These are phyloP conservation scores for Leptopilina boulardi DNA, from an alignment of 1,140 invertebrate species.

Conservation along the genomic window DNA sequence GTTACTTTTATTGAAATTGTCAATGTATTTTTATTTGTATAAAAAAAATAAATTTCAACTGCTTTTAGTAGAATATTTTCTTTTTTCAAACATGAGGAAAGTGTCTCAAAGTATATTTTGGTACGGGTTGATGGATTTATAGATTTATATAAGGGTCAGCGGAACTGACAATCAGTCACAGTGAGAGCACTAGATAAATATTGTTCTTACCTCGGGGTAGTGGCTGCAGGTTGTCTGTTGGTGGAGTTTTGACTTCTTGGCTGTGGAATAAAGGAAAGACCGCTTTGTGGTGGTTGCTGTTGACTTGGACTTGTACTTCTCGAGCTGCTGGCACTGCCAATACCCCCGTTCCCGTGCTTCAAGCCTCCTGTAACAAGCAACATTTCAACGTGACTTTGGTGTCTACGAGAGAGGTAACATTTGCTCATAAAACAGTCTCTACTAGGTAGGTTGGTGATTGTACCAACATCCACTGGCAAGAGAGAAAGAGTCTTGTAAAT, in stretches of 20 bases:
- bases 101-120: neutral
- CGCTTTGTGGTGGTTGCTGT: constrained; percentile 64
- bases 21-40: no score
- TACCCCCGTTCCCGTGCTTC: constrained; percentile 69
- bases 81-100: neutral
- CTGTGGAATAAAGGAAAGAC: constrained; percentile 72
- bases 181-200: constrained; percentile 16
- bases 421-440: constrained; percentile 30
- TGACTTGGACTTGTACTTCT: constrained; percentile 74
- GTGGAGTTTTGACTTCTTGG: constrained; percentile 65
- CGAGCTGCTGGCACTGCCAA: constrained; percentile 71
- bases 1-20: no score
- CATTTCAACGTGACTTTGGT: constrained; percentile 4
- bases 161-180: neutral
- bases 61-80: no score
- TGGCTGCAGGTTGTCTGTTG: constrained; percentile 63
- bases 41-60: no score
- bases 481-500: neutral
- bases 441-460: neutral
- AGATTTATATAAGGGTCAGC: neutral
- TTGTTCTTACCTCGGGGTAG: constrained; percentile 63
- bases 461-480: neutral
- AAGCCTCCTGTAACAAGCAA: constrained; percentile 60
- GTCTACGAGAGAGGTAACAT: constrained; percentile 29
- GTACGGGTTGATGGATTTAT: neutral